Evolutionary conservation across 2,797 vertebrate genomes (phyloP).

Genomic region (Falco novaeseelandiae): DNA sequence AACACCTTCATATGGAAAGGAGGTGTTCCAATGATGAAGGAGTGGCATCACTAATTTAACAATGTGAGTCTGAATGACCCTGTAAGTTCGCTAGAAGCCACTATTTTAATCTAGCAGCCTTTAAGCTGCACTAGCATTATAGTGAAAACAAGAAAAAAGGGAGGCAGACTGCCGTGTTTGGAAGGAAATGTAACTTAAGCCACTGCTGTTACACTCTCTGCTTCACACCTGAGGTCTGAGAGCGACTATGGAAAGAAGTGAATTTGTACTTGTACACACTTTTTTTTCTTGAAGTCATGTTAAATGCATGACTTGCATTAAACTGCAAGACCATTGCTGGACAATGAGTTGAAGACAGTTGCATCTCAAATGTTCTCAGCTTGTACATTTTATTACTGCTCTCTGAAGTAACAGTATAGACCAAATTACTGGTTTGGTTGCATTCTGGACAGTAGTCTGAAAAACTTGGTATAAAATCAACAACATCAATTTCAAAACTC

Average conservation of each 20-base stretch:
- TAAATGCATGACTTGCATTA: neutral
- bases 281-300: neutral
- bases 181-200: neutral
- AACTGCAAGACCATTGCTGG: neutral
- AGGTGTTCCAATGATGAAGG: neutral
- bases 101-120: neutral
- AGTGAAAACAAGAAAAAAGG: neutral
- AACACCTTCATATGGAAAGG: neutral
- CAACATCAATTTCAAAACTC: neutral
- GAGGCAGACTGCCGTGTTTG: neutral
- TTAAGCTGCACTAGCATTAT: neutral
- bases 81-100: neutral
- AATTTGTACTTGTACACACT: neutral
- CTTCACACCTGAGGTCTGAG: neutral
- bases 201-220: neutral
- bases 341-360: neutral
- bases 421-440: neutral
- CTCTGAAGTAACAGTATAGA: neutral
- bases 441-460: neutral
- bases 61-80: neutral
- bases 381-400: neutral
- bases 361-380: neutral
- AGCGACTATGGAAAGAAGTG: neutral
- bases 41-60: neutral
- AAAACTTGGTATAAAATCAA: neutral